Evolutionary conservation across 2,797 vertebrate genomes (phyloP), one percentile per base, ranked within the genome.

Genomic region (Intellagama lesueurii): DNA sequence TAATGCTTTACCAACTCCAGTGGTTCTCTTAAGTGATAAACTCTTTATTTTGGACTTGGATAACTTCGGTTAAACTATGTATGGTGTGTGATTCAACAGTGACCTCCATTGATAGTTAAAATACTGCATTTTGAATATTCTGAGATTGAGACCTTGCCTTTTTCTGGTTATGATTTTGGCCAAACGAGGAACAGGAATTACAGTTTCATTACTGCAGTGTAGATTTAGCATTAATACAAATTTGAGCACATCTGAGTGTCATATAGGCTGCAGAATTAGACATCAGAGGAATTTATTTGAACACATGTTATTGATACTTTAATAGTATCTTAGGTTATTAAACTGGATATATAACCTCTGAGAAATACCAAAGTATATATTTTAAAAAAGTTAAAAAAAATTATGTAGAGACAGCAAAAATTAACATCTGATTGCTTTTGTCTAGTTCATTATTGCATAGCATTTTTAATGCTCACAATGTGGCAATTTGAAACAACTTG

Each of bases 391-490:
- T 17, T 17, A 47, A 85, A 60, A 32, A 87, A 17, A 32, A 87
- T 83, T 70, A 0, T 80, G 52, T 19, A 3, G 0, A 0, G 47
- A 52, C 64, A 79, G 52, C 26, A 85, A 47, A 91, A 69, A 75
- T 76, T 83, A 56, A 79, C 30, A 83, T 90, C 4, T 1, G 0
- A 0, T 88, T n/a, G 24, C 88, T 80, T 60, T 77, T 91, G 19
- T 64, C 0, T 91, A 70, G 80, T 92, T 93, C 0, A 0, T 64
- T 11, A 17, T 89, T 28, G 86, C 81, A 44, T 68, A 30, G 0
- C 82, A 70, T 75, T 87, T 47, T 80, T 14, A 69, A 26, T 82
- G 3, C n/a, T 79, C n/a, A 91, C 91, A 40, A 69, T 69, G 17
- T 91, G 81, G 40, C 17, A 85, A 69, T 40, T 1, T 30, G 5